Evolutionary conservation across 2,888 invertebrate genomes (phyloP), one percentile per base, ranked within the genome.

Genomic region (Frankliniella intonsa): DNA sequence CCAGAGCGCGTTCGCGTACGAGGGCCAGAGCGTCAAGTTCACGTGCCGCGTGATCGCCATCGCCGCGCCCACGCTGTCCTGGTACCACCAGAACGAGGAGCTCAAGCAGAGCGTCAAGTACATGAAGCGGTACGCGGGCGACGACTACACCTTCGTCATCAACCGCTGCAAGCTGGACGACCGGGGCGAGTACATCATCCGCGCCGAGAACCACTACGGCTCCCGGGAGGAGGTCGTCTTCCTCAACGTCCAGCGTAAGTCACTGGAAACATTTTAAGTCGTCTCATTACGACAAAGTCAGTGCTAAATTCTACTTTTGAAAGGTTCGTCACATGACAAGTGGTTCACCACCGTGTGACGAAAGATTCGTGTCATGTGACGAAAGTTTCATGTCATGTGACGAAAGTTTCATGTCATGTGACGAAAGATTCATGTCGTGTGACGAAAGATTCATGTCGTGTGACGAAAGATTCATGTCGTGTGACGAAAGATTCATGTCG

Each of bases 21-120:
- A 99, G 88, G 99, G 99, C 55, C 98, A 99, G 88, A 96, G 96
- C 84, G 98, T 97, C 83, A 97, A 97, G 88, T 95, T 99, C 91
- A 97, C 96, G 88, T 99, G 99, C 88, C 94, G 98, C 86, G 95
- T 99, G 85, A 96, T 99, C 87, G 97, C 97, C 0, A 93, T 94
- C 85, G 97, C 99, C 50, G 92, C 97, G 38, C 97, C 99, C 65
- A 97, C 97, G 0, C 92, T 99, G 84, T 95, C 97, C 38, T 99
- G 99, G 99, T 95, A 94, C 85, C 94, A 95, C 87, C 97, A 97
- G 89, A 96, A 96, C 88, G 92, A 93, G 86, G 98, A 98, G 87
- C 90, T 99, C 82, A 91, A 96, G 82, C 99, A 99, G 89, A 97
- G 97, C 85, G 98, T 98, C 84, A 99, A 99, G 89, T 98, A 96